Base-by-base conservation (phyloP, 2,113 vertebrate genomes). In the Ia io region DNA sequence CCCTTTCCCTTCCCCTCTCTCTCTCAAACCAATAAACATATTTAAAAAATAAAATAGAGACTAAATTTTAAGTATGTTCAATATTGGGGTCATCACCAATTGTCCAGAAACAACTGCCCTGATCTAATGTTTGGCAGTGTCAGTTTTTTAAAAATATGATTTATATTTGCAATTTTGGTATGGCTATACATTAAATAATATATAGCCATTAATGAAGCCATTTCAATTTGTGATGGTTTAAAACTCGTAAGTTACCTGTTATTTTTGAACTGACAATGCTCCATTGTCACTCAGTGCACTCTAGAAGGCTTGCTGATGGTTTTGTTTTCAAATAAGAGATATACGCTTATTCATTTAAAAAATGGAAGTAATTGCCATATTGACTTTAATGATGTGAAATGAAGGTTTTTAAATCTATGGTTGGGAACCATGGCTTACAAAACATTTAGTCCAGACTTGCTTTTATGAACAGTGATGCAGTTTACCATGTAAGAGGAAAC, bases 61-160 rank as follows among this genome's bases (percentile, higher is more conserved):
- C 78, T 84, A 49, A 93, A 87, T 53, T 91, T 95, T 92, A 79
- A 85, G 18, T 73, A n/a, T 95, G 47, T 92, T 14, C 47, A 7
- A 0, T 89, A 14, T 37, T 12, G 74, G 59, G 12, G 9, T 32
- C 53, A 49, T 76, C 35, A 40, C 22, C 9, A 69, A 2, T 73
- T 94, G 8, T 84, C 20, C 12, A 78, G 23, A 84, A 86, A 84
- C 18, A 91, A 16, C 9, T 20, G 25, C 35, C 25, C 10, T 82
- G 18, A 18, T 28, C 28, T 82, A 35, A 83, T 83, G 11, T 84
- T 71, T 83, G 35, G 49, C 40, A 56, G 3, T 87, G 11, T 44
- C 85, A 59, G 0, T 79, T 88, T 74, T 89, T 61, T 9, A 13
- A 47, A 65, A 63, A 89, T 42, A 12, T 88, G 42, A 91, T 63